A percentile compares a stretch with the other conserved stretches of the same genome.
Evolutionary conservation across 2,888 invertebrate genomes (phyloP).

Genomic region (Hipparchia sbordonii): DNA sequence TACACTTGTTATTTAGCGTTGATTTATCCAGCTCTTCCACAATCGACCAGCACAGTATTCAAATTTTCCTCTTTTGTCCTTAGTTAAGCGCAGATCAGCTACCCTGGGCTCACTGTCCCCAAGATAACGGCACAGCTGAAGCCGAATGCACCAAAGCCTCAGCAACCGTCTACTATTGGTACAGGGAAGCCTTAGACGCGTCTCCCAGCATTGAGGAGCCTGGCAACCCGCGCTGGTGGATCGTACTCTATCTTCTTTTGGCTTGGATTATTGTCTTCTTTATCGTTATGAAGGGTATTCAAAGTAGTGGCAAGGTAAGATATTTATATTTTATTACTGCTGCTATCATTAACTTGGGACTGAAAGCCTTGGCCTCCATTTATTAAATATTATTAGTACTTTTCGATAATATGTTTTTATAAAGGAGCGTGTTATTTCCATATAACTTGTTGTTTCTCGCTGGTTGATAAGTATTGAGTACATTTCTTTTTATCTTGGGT

Average conservation of each 20-base stretch:
- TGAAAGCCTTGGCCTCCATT: not conserved
- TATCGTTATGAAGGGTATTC: constrained; percentile 98
- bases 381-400: too few relatives aligned
- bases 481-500: too few relatives aligned
- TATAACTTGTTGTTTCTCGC: too few relatives aligned
- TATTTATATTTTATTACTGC: not conserved
- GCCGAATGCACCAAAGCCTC: constrained; percentile 92
- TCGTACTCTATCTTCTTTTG: constrained; percentile 92
- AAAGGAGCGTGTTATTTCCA: too few relatives aligned
- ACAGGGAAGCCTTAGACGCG: constrained; percentile 93
- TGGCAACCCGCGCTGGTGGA: constrained; percentile 96
- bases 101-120: constrained; percentile 93
- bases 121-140: constrained; percentile 85
- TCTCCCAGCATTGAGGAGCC: constrained; percentile 93
- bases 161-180: constrained; percentile 96
- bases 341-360: not conserved
- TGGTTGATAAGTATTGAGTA: too few relatives aligned
- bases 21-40: too few relatives aligned
- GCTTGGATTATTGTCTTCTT: constrained; percentile 97
- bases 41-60: too few relatives aligned
- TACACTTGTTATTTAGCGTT: too few relatives aligned
- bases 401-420: too few relatives aligned
- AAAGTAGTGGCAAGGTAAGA: constrained; percentile 95
- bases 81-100: constrained; percentile 86
- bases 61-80: not conserved